Evolutionary conservation across 2,797 vertebrate genomes (phyloP), one percentile per base, ranked within the genome.

Genomic region (Notolabrus celidotus): DNA sequence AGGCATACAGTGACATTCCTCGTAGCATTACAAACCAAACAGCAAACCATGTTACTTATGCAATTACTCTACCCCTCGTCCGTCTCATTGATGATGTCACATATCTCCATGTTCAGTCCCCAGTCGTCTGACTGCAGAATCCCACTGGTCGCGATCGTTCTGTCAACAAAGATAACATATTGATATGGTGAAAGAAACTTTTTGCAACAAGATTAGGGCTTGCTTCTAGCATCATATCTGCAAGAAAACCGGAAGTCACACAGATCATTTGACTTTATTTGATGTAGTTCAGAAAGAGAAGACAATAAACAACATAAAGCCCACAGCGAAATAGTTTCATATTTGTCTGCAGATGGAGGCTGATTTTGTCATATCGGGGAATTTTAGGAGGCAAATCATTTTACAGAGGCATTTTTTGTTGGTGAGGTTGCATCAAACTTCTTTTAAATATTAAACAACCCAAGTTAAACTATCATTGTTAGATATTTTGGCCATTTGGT

Each of bases 41-140:
- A n/a, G n/a, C n/a, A 42, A 50, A 49, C 7, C 27, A 7, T 34
- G 34, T 42, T 31, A 19, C 12, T 52, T 7, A 23, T 49, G 47
- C 15, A 22, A 29, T 8, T 83, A 99, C 98, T 97, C 6, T 84
- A 99, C 98, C 98, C 97, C 52, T 99, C 97, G 2, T 99, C 97
- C 0, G 97, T 99, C 93, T 99, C 98, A 0, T 99, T 99, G 92
- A 99, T 96, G 90, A 99, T 99, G 90, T 99, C 98, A 60, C 98
- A 99, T 80, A 99, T 98, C 92, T 99, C 98, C 95, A 99, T 97
- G 91, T 98, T 99, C 63, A 99, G 95, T 15, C 94, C 95, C 97
- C 98, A 99, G 88, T 99, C 95, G 82, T 99, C 98, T 0, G 85
- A 91, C 87, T 95, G 95, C 75, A 96, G 90, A 50, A 91, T 89